A percentile compares a stretch with the other conserved stretches of the same genome.
These are phyloP conservation scores for Dasyornis broadbenti DNA, from an alignment of 2,113 vertebrate genomes.

Conservation along the genomic window DNA sequence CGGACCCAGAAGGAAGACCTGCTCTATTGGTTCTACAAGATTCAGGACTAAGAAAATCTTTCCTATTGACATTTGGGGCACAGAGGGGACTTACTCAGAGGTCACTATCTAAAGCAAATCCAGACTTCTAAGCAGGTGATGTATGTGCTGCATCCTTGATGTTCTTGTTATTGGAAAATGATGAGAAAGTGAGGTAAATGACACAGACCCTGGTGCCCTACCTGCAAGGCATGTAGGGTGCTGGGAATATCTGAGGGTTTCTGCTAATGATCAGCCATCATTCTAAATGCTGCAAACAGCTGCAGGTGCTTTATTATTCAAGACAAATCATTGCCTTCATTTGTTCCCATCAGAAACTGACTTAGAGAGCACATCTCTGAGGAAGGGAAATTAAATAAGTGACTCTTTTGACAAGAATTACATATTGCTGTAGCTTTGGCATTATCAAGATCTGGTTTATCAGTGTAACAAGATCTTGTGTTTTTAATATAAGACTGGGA, in stretches of 20 bases:
- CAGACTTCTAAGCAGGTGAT: background rate
- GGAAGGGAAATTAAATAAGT: slow-evolving; percentile 42
- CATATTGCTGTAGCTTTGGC: background rate
- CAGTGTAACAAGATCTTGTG: background rate
- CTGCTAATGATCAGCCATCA: slow-evolving; percentile 26
- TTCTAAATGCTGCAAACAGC: slow-evolving; percentile 28
- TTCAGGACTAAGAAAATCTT: background rate
- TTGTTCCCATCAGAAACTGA: slow-evolving; percentile 36
- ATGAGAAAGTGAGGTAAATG: background rate
- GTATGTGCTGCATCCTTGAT: background rate
- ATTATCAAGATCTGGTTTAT: slow-evolving; percentile 29
- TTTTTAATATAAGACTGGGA: background rate
- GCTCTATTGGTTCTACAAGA: background rate
- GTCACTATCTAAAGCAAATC: background rate
- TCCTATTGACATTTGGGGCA: background rate
- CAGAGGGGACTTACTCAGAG: background rate
- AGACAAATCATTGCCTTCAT: slow-evolving; percentile 40
- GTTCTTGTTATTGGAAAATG: background rate
- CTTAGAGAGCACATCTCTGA: slow-evolving; percentile 1
- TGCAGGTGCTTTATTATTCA: slow-evolving; percentile 65
- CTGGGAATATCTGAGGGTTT: background rate
- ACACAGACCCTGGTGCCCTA: background rate
- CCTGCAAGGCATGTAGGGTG: background rate
- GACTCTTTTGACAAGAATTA: slow-evolving; percentile 30
- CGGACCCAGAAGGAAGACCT: background rate